A percentile compares a stretch with the other conserved stretches of the same genome.
Evolutionary conservation across 2,888 invertebrate species (phyloP).

Genomic region (Chouioia cunea): DNA sequence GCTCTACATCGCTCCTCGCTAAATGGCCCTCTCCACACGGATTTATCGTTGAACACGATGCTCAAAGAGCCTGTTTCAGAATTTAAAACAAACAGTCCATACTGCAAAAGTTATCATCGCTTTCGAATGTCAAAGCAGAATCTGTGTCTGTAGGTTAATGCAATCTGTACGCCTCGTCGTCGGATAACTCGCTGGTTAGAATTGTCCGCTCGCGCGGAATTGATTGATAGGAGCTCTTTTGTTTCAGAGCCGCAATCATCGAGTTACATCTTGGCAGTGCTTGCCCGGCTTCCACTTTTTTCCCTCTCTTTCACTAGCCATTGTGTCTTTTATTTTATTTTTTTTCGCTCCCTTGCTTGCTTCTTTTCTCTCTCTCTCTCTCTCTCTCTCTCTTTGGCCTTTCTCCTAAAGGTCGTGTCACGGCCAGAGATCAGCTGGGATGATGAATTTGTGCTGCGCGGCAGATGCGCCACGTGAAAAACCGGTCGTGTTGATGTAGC

Average conservation of each 20-base stretch:
- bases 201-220: slow-evolving; percentile 62
- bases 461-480: slow-evolving; percentile 67
- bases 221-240: slow-evolving; percentile 67
- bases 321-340: background rate
- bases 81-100: too few relatives aligned
- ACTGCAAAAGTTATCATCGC: too few relatives aligned
- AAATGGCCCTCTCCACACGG: too few relatives aligned
- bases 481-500: slow-evolving; percentile 69
- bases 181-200: slow-evolving; percentile 60
- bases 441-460: slow-evolving; percentile 52
- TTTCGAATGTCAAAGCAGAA: slow-evolving; percentile 48
- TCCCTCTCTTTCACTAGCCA: background rate
- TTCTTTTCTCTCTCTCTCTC: background rate
- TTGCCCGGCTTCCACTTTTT: background rate
- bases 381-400: background rate
- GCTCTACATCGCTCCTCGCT: too few relatives aligned
- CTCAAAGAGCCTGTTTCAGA: too few relatives aligned
- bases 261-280: slow-evolving; percentile 17
- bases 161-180: slow-evolving; percentile 63
- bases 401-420: slow-evolving; percentile 39
- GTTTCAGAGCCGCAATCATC: slow-evolving; percentile 46
- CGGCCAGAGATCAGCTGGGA: slow-evolving; percentile 36
- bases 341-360: background rate
- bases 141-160: slow-evolving; percentile 69
- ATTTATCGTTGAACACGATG: too few relatives aligned